Base-by-base conservation (phyloP, 1,140 invertebrate genomes). In the Hirudo medicinalis region DNA sequence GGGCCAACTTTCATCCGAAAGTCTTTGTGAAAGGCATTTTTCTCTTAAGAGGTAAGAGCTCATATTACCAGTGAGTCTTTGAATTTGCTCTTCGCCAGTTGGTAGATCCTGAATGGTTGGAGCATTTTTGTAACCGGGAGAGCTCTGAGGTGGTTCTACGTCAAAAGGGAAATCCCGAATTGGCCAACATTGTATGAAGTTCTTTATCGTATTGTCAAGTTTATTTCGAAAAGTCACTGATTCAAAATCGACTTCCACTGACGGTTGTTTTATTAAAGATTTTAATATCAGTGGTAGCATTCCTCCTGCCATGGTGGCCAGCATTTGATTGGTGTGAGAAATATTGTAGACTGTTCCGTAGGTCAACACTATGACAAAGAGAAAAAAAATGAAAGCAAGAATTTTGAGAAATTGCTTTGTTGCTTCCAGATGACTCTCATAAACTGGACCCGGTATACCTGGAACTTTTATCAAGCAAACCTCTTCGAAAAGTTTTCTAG, bases 391-490 rank as follows among this genome's bases (percentile, higher is more conserved):
- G 72, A 81, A 81, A 19, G 78, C 72, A 13, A 79, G 78, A 70
- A 80, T 81, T n/a, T 78, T 78, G 53, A 79, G 76, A 72, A 81
- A 81, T 70, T 80, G 79, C n/a, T 78, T 78, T 9, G 78, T 78
- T 27, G 80, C 80, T 32, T 76, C 72, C 15, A 81, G 73, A 17
- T 80, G 76, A 70, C 79, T 79, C 6, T 78, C 72, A 70, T 79
- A 81, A 6, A 81, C 79, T 0, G 79, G 79, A 13, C 80, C 80
- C 9, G 80, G 80, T 11, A 78, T 77, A 27, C 80, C 80, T 73
- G 78, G 75, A 0, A 80, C 77, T 32, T 75, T 72, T 13, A 81
- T 77, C 72, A 79, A 74, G 73, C 80, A 81, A 4, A 81, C 69
- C 55, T 77, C 76, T 69, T 81, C 76, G 68, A 81, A 81, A 11